Evolutionary conservation across 2,888 invertebrate genomes (phyloP).

Genomic region (Suillia variegata): DNA sequence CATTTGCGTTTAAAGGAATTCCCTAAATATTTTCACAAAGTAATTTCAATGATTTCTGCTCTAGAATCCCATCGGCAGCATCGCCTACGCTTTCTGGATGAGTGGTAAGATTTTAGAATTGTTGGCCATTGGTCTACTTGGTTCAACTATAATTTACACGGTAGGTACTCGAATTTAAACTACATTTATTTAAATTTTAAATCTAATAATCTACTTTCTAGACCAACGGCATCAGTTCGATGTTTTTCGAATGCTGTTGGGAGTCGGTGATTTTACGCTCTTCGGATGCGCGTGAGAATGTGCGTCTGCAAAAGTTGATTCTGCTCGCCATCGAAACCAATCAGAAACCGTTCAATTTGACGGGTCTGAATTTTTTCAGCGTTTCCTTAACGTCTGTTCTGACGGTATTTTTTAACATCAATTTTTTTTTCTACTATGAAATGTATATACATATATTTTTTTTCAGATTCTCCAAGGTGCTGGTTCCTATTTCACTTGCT

Average conservation of each 20-base stretch:
- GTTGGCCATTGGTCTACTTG: constrained; percentile 40
- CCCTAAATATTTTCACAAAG: too few relatives aligned
- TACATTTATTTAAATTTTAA: too few relatives aligned
- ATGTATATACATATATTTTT: too few relatives aligned
- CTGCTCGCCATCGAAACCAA: constrained; percentile 43
- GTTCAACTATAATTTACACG: constrained; percentile 39
- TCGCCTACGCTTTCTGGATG: constrained; percentile 42
- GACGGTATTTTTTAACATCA: constrained; percentile 29
- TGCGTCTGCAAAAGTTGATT: constrained; percentile 43
- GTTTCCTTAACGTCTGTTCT: constrained; percentile 44
- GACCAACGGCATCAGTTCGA: constrained; percentile 43
- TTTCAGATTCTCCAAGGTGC: constrained; percentile 47
- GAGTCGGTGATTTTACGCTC: constrained; percentile 42
- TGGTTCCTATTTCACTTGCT: constrained; percentile 51
- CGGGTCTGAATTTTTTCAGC: constrained; percentile 47
- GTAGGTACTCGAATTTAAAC: too few relatives aligned
- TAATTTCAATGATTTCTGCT: not conserved
- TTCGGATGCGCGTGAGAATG: constrained; percentile 36
- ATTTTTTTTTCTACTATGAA: too few relatives aligned
- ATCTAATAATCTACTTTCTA: constrained; percentile 13
- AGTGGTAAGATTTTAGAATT: constrained; percentile 42
- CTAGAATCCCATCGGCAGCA: constrained; percentile 42
- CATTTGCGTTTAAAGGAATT: too few relatives aligned
- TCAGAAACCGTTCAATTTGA: constrained; percentile 40
- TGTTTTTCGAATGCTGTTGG: constrained; percentile 48